A percentile compares a stretch with the other conserved stretches of the same genome.
Evolutionary conservation across 2,888 invertebrate genomes (phyloP).

Genomic region (Vandiemenella viatica): DNA sequence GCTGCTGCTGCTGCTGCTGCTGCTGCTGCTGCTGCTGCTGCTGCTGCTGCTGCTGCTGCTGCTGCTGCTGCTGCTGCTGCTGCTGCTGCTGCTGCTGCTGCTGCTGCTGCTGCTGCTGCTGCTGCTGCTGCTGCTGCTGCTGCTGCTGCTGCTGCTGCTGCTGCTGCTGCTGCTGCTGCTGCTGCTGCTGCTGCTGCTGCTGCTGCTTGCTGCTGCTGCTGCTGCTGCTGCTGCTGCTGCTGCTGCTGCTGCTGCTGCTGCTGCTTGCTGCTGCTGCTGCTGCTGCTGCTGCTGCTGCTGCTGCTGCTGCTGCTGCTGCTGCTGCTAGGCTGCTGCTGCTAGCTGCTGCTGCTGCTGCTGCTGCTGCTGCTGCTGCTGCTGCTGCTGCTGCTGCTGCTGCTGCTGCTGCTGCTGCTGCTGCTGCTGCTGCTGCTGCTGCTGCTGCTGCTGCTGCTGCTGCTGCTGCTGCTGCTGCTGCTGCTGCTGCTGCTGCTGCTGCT

Average conservation of each 20-base stretch:
- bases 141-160: constrained; percentile 2
- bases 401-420: no score
- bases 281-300: constrained; percentile 2
- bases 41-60: constrained; percentile 6
- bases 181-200: constrained; percentile 5
- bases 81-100: constrained; percentile 6
- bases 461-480: constrained; percentile 1
- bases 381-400: constrained; percentile 4
- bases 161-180: constrained; percentile 4
- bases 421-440: constrained; percentile 2
- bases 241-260: constrained; percentile 3
- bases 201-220: no score
- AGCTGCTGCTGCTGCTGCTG: constrained; percentile 6
- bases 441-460: constrained; percentile 4
- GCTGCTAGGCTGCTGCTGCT: constrained; percentile 2
- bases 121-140: constrained; percentile 4
- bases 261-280: no score
- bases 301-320: constrained; percentile 3
- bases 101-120: constrained; percentile 5
- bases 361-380: constrained; percentile 4
- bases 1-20: constrained; percentile 5
- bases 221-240: constrained; percentile 4
- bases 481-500: constrained; percentile 3
- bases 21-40: constrained; percentile 4
- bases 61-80: constrained; percentile 5